These are phyloP conservation scores for Cynopterus brachyotis DNA, from an alignment of 2,113 vertebrate species.

Conservation along the genomic window DNA sequence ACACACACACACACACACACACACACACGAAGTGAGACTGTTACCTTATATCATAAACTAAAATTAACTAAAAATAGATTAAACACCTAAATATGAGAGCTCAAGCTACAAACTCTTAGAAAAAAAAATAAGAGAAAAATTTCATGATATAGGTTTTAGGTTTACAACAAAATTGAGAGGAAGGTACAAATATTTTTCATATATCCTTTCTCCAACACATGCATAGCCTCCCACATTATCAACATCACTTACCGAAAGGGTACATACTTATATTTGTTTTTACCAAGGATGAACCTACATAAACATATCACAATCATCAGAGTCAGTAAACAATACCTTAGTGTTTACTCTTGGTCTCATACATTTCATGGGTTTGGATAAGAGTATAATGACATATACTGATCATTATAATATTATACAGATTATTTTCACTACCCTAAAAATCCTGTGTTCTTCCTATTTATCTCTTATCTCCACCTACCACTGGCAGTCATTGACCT, in stretches of 20 bases:
- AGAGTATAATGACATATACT: background rate
- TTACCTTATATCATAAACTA: background rate
- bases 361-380: background rate
- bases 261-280: too few species aligned
- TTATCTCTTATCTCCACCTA: background rate
- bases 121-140: background rate
- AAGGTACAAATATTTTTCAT: background rate
- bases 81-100: background rate
- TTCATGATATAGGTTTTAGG: background rate
- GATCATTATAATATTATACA: background rate
- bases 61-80: background rate
- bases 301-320: background rate
- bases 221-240: background rate
- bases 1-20: too few species aligned
- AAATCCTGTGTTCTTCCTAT: background rate
- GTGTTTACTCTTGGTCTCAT: background rate
- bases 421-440: background rate
- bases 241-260: background rate
- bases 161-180: background rate
- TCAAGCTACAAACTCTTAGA: background rate
- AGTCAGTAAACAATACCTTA: too few species aligned
- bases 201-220: background rate
- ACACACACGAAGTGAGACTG: background rate
- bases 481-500: background rate
- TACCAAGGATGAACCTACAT: background rate